These are phyloP conservation scores for Aegypius monachus DNA, from an alignment of 2,113 vertebrate genomes.

Conservation along the genomic window DNA sequence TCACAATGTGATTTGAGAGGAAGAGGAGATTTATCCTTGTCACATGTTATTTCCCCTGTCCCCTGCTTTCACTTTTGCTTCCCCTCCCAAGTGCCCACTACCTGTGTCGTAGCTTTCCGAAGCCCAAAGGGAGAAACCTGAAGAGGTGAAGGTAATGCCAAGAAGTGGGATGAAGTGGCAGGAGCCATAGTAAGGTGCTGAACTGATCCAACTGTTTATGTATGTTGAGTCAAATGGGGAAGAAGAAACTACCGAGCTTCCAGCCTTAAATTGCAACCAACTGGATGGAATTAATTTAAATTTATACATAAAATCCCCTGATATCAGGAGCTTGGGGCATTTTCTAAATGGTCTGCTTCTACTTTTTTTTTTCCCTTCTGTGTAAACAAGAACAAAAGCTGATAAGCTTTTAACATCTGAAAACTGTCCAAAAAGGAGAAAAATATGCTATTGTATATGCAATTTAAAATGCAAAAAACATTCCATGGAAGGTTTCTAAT, in stretches of 20 bases:
- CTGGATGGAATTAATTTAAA: background rate
- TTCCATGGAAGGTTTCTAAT: background rate
- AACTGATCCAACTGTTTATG: background rate
- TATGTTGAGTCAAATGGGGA: background rate
- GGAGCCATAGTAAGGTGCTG: background rate
- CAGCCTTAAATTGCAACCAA: background rate
- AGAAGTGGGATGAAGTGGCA: background rate
- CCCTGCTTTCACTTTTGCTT: background rate
- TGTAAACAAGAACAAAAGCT: background rate
- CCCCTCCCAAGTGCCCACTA: background rate
- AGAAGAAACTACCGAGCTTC: background rate
- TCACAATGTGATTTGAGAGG: background rate
- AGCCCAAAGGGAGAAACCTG: background rate
- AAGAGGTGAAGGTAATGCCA: background rate
- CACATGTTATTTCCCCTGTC: background rate
- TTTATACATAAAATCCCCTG: background rate
- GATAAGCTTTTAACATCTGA: background rate
- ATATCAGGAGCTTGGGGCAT: background rate
- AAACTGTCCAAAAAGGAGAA: background rate
- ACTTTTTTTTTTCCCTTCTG: background rate
- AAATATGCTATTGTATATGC: background rate
- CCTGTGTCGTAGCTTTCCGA: background rate
- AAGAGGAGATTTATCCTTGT: background rate
- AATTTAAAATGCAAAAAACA: background rate
- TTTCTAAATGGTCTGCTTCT: background rate